phyloP scores from a whole-genome alignment of 2,888 invertebrate species.

The Brachycybe producta region DNA sequence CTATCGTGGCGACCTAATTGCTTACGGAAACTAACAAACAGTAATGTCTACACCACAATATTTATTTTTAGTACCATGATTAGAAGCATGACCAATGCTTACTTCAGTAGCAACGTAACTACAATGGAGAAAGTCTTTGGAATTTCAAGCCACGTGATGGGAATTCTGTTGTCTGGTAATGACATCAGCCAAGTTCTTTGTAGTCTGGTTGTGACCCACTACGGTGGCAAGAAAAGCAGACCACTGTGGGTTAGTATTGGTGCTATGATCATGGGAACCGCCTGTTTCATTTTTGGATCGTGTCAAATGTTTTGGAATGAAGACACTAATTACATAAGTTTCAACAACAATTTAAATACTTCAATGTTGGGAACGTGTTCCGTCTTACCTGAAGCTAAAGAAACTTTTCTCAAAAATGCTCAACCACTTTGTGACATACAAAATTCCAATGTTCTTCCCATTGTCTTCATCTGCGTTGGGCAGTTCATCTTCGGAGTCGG shows the following conservation, averaged over 20 bases:
- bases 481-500: conserved; percentile 56
- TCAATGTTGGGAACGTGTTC: no score
- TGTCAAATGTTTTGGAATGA: not conserved
- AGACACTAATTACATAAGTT: no score
- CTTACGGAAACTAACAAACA: conserved; percentile 14
- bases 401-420: no score
- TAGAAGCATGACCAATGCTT: conserved; percentile 18
- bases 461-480: conserved; percentile 49
- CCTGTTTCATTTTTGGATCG: conserved; percentile 49
- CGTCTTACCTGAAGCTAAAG: no score
- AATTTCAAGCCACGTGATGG: conserved; percentile 31
- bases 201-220: conserved; percentile 52
- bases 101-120: conserved; percentile 16
- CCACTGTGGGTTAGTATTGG: conserved; percentile 60
- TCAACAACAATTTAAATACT: no score
- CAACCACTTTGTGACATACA: no score
- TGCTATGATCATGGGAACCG: conserved; percentile 47
- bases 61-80: conserved; percentile 5
- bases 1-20: conserved; percentile 13
- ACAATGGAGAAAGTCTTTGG: conserved; percentile 18
- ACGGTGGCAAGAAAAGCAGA: conserved; percentile 54
- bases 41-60: conserved; percentile 10
- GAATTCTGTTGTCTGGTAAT: conserved; percentile 57
- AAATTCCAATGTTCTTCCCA: conserved; percentile 44
- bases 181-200: conserved; percentile 57